These are phyloP conservation scores for Nymphicus hollandicus DNA, from an alignment of 2,113 vertebrate species.

Conservation along the genomic window DNA sequence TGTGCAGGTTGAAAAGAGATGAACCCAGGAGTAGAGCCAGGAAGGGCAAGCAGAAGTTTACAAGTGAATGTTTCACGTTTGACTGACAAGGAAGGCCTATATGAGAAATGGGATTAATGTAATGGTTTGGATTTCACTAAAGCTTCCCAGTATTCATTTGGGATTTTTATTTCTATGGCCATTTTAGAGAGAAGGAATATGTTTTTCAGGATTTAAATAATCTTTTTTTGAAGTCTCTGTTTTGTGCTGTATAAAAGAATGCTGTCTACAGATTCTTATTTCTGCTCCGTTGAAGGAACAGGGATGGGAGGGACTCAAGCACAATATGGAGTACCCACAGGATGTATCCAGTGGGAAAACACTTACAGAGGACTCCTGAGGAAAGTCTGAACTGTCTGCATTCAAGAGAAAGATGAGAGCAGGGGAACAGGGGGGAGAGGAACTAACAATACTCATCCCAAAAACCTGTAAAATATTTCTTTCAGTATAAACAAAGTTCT, in stretches of 20 bases:
- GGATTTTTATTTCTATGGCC: neutral
- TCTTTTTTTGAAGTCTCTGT: neutral
- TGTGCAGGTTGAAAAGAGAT: conserved; percentile 51
- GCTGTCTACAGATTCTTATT: neutral
- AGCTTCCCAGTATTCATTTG: neutral
- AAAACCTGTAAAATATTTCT: neutral
- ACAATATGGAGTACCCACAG: neutral
- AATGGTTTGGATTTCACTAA: neutral
- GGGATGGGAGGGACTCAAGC: neutral
- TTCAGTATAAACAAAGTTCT: neutral
- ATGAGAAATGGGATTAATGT: neutral
- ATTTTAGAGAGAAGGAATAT: neutral
- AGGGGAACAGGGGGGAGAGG: accelerated
- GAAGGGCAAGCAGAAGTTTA: conserved; percentile 23
- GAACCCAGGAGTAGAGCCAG: conserved; percentile 38
- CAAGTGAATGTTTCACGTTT: neutral
- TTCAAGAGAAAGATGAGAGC: neutral
- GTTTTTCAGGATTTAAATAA: neutral
- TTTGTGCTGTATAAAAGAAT: neutral
- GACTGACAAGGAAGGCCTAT: neutral
- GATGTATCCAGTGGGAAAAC: neutral
- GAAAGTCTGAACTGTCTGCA: neutral
- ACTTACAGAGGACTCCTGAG: neutral
- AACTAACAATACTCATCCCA: accelerated
- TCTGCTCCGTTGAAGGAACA: neutral